Percentiles rank a stretch among this genome's conserved stretches.
phyloP scores from a whole-genome alignment of 2,113 vertebrate species.

The Ariopsis seemanni region DNA sequence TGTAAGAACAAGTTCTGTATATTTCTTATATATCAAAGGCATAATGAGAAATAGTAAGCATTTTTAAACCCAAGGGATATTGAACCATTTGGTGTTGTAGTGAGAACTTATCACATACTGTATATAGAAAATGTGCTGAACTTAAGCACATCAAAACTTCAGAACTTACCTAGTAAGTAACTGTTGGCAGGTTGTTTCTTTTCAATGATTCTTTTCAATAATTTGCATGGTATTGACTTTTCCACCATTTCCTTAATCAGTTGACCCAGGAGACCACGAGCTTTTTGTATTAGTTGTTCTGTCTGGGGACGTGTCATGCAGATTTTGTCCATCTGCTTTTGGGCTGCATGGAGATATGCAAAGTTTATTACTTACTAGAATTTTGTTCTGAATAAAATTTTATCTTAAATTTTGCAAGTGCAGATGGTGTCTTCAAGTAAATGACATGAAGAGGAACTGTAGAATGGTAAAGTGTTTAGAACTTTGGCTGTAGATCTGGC shows the following conservation, averaged over 20 bases:
- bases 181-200: not conserved
- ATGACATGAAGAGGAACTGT: too few relatives aligned
- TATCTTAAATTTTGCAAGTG: not conserved
- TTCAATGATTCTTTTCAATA: slow-evolving; percentile 5
- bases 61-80: not conserved
- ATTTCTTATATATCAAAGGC: not conserved
- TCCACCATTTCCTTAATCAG: slow-evolving; percentile 15
- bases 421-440: not conserved
- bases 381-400: not conserved
- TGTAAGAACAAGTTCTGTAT: not conserved
- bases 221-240: slow-evolving; percentile 27
- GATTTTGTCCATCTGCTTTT: not conserved
- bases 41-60: not conserved
- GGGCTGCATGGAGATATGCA: not conserved
- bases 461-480: not conserved
- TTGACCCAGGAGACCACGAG: not conserved
- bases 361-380: not conserved
- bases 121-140: not conserved
- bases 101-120: not conserved
- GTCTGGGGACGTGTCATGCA: not conserved
- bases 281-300: slow-evolving; percentile 15
- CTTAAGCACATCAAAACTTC: not conserved
- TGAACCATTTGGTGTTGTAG: not conserved
- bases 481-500: not conserved
- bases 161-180: slow-evolving; percentile 25